Conservation (phyloP, 2,888 invertebrate genomes). For the Acleris emargana region DNA sequence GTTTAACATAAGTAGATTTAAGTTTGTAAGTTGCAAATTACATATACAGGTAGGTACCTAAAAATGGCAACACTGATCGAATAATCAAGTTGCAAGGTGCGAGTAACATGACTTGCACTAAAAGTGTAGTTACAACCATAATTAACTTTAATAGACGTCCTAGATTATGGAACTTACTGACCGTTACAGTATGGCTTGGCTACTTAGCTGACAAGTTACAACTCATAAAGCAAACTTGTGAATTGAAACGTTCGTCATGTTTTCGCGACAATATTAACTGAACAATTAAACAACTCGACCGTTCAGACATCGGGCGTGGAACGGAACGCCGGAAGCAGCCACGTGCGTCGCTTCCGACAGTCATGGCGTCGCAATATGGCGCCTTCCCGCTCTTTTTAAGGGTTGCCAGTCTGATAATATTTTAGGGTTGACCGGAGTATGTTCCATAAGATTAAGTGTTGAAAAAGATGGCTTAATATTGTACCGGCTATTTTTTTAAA, state of each 20-base stretch:
- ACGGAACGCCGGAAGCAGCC: conserved; percentile 79
- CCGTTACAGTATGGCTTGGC: background rate
- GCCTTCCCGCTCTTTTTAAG: conserved; percentile 71
- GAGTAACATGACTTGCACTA: no score
- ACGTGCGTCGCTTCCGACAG: conserved; percentile 79
- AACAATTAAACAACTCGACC: conserved; percentile 53
- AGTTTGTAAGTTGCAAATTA: no score
- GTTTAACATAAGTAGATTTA: no score
- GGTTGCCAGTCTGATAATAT: conserved; percentile 26
- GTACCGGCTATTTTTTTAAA: background rate
- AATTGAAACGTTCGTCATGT: conserved; percentile 19
- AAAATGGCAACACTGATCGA: no score
- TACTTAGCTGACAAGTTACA: background rate
- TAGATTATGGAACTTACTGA: background rate
- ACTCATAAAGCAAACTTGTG: conserved; percentile 27
- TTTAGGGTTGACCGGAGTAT: conserved; percentile 2
- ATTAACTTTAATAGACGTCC: no score
- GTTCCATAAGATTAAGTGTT: background rate
- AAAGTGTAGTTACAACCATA: no score
- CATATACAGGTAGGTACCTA: no score
- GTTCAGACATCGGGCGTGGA: conserved; percentile 75
- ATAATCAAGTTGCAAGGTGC: no score
- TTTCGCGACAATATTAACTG: conserved; percentile 36
- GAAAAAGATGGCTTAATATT: background rate
- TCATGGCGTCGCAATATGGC: conserved; percentile 79